phyloP scores from a whole-genome alignment of 1,140 invertebrate species.

The Meloidogyne exigua region DNA sequence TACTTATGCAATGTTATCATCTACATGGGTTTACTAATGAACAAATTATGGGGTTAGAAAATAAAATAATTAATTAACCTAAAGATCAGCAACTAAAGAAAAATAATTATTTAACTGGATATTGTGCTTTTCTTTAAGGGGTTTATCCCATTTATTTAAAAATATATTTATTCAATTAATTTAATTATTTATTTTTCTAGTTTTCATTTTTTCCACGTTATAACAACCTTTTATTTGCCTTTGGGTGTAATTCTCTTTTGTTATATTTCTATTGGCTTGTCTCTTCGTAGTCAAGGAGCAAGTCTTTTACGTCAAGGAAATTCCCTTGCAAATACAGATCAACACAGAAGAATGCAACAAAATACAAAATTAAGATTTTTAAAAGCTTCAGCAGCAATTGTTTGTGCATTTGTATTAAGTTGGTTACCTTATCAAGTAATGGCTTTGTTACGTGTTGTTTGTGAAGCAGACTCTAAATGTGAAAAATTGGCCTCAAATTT shows the following conservation, averaged over 20 bases:
- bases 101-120: too few species aligned
- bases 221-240: constrained; percentile 55
- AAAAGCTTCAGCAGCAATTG: constrained; percentile 49
- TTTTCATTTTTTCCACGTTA: constrained; percentile 54
- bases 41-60: constrained; percentile 26
- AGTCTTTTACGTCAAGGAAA: constrained; percentile 35
- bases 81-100: too few species aligned
- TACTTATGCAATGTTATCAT: constrained; percentile 36
- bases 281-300: constrained; percentile 48
- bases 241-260: constrained; percentile 50
- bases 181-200: constrained; percentile 14
- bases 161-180: neutral
- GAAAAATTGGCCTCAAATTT: constrained; percentile 41
- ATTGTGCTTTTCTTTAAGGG: too few species aligned
- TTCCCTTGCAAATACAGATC: constrained; percentile 36
- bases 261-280: constrained; percentile 50
- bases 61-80: neutral
- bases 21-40: constrained; percentile 27
- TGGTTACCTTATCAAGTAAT: constrained; percentile 57
- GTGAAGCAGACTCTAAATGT: constrained; percentile 41
- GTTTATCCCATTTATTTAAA: neutral
- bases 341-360: constrained; percentile 20
- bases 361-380: constrained; percentile 52
- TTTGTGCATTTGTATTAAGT: constrained; percentile 54
- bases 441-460: constrained; percentile 51